Evolutionary conservation across 2,797 vertebrate species (phyloP), one percentile per base, ranked within the genome.

Genomic region (Cuniculus paca): DNA sequence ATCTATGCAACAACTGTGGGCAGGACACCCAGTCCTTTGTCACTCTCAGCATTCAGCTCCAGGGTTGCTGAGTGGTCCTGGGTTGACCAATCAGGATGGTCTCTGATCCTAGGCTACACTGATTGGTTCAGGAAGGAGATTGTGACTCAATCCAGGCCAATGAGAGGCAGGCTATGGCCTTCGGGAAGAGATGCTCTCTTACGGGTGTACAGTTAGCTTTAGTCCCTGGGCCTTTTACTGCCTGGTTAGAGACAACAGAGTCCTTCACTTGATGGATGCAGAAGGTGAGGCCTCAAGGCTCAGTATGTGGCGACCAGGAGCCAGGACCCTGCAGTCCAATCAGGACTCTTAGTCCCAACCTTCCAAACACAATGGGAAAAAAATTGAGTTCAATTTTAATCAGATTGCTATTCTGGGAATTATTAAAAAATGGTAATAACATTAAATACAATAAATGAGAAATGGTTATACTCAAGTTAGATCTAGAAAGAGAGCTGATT

Each of bases 401-500:
- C 72, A 90, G 75, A 84, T 50, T 54, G 0, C 56, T 28, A 45
- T 5, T 13, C 10, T 80, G 36, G 50, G 85, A 61, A 88, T 85
- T 83, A 77, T 75, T 86, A 74, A 87, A 94, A 94, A 90, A 74
- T 58, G 42, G 50, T 74, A 95, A 34, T 70, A 65, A 80, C 42
- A 90, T 48, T 89, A 87, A 90, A 92, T 75, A 19, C 52, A 86
- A 77, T 63, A 88, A 70, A 78, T 45, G 45, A 79, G 75, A 82
- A 94, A 60, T 78, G 16, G 68, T 48, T 94, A 24, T 78, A 58
- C 36, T 95, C 31, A 42, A 92, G 75, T 12, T 74, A 7, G 28
- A 83, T 84, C 68, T 90, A 28, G 92, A 63, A 92, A 75, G 89
- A 80, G 68, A 92, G 26, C 34, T 78, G 58, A 80, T 2, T 8